Base-by-base conservation (phyloP, 2,113 vertebrate genomes). In the Trachemys scripta region DNA sequence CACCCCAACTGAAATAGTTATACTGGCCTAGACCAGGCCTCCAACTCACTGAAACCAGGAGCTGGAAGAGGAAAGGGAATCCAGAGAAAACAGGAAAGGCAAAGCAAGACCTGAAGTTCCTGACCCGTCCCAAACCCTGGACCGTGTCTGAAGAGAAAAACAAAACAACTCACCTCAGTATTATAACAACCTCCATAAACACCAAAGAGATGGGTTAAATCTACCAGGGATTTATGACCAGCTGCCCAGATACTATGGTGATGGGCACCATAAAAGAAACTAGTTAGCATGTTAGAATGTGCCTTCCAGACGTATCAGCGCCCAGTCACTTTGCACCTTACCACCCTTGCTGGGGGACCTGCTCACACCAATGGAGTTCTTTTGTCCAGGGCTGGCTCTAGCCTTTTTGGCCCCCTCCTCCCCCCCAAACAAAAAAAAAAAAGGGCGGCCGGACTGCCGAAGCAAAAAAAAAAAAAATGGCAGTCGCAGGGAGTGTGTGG, bases 71-170 rank as follows among this genome's bases (percentile, higher is more conserved):
- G 42, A 8, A 19, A 47, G 13, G 14, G 42, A 53, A 29, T 5
- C 14, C 9, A 4, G 25, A 22, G 10, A 42, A 69, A 0, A n/a
- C 35, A 69, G 0, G 14, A 35, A 69, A 27, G 38, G 24, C 25
- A 11, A 75, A 51, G 10, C 6, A 1, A 24, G 24, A 45, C 1
- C 0, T 0, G 0, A 29, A 24, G 6, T 59, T 31, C 1, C 1
- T 2, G 50, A 0, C 31, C 57, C 38, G 2, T 22, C 53, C 25
- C 57, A n/a, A 72, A 8, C 35, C 65, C 14, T n/a, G 65, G 4
- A 12, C 4, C 2, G 17, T 8, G 42, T 14, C 29, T 59, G 38
- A n/a, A 16, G 20, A 75, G 59, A 49, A 54, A 79, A 78, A n/a
- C 1, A 29, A 3, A 49, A 87, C 27, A 47, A 4, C 5, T 17